phyloP scores from a whole-genome alignment of 2,888 invertebrate species.

The Caenorhabditis sp. region DNA sequence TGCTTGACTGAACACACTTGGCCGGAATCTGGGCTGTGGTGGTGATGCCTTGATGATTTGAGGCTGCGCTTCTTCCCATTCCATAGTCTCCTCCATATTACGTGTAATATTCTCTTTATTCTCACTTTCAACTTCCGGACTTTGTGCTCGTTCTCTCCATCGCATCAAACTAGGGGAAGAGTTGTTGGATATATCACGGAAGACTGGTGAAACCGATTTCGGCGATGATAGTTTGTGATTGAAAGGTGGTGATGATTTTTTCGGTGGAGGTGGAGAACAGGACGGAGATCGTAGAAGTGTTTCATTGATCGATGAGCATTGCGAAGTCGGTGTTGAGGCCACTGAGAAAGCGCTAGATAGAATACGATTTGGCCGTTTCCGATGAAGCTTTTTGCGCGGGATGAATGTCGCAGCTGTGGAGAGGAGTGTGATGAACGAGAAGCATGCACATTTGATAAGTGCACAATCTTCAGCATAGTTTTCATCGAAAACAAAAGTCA shows the following conservation, averaged over 20 bases:
- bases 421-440: constrained; percentile 39
- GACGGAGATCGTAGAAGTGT: no score
- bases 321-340: constrained; percentile 59
- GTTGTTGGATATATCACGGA: neutral
- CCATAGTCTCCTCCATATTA: constrained; percentile 32
- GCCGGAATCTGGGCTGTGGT: neutral
- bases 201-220: neutral
- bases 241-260: constrained; percentile 2
- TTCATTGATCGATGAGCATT: constrained; percentile 47
- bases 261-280: no score
- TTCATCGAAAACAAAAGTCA: constrained; percentile 8
- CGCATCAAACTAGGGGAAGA: neutral
- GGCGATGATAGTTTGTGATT: neutral
- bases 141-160: constrained; percentile 27
- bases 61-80: constrained; percentile 49
- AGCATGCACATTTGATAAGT: constrained; percentile 35
- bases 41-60: constrained; percentile 7
- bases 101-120: neutral
- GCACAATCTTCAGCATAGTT: constrained; percentile 27
- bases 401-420: constrained; percentile 37
- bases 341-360: constrained; percentile 61
- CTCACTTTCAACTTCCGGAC: constrained; percentile 5
- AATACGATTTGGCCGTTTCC: constrained; percentile 41
- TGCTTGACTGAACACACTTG: neutral
- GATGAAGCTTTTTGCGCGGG: constrained; percentile 44